Percentiles rank a stretch among this genome's conserved stretches.
phyloP scores from a whole-genome alignment of 1,140 invertebrate species.

The Leptopilina boulardi region DNA sequence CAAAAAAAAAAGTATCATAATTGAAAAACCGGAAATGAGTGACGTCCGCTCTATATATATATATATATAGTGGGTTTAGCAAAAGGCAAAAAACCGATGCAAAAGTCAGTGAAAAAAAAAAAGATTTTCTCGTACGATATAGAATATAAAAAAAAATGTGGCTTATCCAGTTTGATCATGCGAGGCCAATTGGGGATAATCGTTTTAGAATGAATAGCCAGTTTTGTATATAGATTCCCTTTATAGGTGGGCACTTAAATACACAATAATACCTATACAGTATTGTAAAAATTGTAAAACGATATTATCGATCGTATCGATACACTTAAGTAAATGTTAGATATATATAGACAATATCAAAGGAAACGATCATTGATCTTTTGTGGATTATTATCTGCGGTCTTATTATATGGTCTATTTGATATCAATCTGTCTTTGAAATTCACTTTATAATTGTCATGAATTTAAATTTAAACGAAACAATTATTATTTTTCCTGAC shows the following conservation, averaged over 20 bases:
- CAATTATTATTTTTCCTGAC: too few species aligned
- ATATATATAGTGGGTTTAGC: neutral
- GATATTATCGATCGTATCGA: neutral
- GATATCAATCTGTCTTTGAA: conserved; percentile 2
- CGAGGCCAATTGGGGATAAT: conserved; percentile 25
- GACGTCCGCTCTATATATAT: neutral
- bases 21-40: conserved; percentile 14
- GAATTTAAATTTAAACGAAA: too few species aligned
- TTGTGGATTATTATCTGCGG: neutral
- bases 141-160: conserved; percentile 7
- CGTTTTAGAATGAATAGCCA: conserved; percentile 17
- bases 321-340: conserved; percentile 24
- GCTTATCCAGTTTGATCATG: conserved; percentile 20
- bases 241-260: neutral
- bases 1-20: neutral
- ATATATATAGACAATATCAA: neutral
- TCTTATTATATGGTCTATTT: neutral
- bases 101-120: neutral
- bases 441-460: too few species aligned
- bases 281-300: conserved; percentile 10
- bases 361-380: conserved; percentile 21
- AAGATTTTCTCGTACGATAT: neutral
- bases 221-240: neutral
- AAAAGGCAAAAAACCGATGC: neutral
- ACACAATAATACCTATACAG: neutral